These are phyloP conservation scores for Apogon talboti DNA, from an alignment of 2,797 vertebrate species.

Conservation along the genomic window DNA sequence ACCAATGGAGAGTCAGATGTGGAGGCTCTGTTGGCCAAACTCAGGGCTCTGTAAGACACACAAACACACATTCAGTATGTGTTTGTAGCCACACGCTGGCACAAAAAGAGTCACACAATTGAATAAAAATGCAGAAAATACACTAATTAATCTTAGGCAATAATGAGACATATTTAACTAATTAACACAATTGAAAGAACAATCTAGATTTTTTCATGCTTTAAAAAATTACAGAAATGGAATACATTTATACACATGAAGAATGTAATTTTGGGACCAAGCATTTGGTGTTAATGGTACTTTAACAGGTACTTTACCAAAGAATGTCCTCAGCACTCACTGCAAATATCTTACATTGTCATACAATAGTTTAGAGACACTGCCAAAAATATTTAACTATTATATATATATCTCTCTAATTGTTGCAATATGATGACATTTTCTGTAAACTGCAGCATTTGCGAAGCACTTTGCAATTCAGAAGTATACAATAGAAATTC, in stretches of 20 bases:
- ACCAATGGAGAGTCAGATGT: conserved; percentile 90
- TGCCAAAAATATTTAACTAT: conserved; percentile 3
- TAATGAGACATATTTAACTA: too few relatives aligned
- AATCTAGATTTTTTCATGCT: background rate
- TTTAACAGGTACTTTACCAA: conserved; percentile 1
- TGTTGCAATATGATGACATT: conserved; percentile 1
- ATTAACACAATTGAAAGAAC: background rate
- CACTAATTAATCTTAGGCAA: background rate
- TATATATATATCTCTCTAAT: background rate
- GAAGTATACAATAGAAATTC: conserved; percentile 17
- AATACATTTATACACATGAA: background rate
- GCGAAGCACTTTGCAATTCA: conserved; percentile 49
- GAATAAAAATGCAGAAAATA: conserved; percentile 2
- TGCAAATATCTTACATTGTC: conserved; percentile 1
- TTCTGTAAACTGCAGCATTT: conserved; percentile 19
- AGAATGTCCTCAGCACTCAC: conserved; percentile 11
- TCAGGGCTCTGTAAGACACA: conserved; percentile 88
- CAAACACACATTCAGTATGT: background rate
- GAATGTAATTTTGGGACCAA: background rate
- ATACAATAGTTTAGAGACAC: conserved; percentile 6
- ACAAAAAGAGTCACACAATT: background rate
- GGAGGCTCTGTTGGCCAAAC: conserved; percentile 92
- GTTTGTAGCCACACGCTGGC: background rate
- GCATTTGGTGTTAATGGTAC: background rate
- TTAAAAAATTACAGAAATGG: background rate